Base-by-base conservation (phyloP, 2,888 invertebrate genomes). In the Spialia ferax region DNA sequence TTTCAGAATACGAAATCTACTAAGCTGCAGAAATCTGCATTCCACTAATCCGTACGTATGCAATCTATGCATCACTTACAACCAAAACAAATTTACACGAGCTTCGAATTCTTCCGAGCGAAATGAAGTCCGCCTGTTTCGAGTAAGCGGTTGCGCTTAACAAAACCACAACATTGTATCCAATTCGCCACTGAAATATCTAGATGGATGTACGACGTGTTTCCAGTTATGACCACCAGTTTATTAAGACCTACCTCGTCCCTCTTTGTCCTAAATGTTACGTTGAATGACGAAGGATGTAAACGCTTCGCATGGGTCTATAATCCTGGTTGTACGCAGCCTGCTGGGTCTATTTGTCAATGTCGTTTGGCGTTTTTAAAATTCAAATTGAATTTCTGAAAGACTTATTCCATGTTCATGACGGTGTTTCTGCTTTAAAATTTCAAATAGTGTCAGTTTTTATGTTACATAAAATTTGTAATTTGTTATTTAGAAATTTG, bases 111-210 rank as follows among this genome's bases (percentile, higher is more conserved):
- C 55, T 55, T 29, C 29, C n/a, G 15, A 29, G 8, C 55, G 18
- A 55, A 55, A 55, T 29, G 15, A 55, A 55, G 55, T 55, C 55
- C 18, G 22, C 23, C 55, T 29, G 55, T 55, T 55, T 15, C 55
- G 29, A 29, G 23, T n/a, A 54, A 23, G 22, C 29, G 45, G n/a
- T 55, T 15, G 52, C 52, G 23, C 26, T 54, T 26, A 55, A 29
- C 55, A 29, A 55, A 55, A 55, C 55, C 55, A 55, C 55, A 55
- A 29, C 55, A 55, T 55, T 55, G 29, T 55, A 55, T 29, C 29
- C 55, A 55, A 55, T 29, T 55, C 55, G 29, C 55, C n/a, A 29
- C 29, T 55, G 55, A 55, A 29, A 29, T 29, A 29, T 55, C 55
- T 55, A 55, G 55, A 56, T 56, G 56, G 18, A 55, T 55, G 55